These are phyloP conservation scores for Euwallacea fornicatus DNA, from an alignment of 1,140 invertebrate species.

Conservation along the genomic window DNA sequence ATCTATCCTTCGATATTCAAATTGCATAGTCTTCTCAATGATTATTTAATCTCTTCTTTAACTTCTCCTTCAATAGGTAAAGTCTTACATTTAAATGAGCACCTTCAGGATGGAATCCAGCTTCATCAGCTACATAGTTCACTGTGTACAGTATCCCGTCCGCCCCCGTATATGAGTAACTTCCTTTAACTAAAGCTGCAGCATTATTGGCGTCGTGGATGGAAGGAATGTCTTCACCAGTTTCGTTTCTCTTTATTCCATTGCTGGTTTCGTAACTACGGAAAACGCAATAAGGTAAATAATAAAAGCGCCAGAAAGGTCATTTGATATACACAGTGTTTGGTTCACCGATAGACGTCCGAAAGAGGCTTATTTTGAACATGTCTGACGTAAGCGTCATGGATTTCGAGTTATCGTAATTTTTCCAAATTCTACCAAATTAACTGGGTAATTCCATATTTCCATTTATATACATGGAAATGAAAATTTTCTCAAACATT, in stretches of 20 bases:
- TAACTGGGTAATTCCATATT: no score
- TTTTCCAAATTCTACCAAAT: no score
- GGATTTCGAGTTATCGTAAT: no score
- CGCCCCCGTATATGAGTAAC: conserved; percentile 60
- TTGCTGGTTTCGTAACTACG: conserved; percentile 68
- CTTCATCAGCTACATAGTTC: conserved; percentile 61
- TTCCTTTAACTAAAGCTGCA: conserved; percentile 54
- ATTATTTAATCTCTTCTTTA: no score
- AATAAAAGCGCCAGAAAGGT: no score
- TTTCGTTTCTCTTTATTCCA: conserved; percentile 64
- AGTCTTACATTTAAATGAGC: conserved; percentile 49
- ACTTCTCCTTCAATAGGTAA: not conserved
- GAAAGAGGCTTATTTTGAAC: no score
- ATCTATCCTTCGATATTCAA: not conserved
- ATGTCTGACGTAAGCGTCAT: no score
- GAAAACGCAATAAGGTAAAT: no score
- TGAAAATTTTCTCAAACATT: no score
- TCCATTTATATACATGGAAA: no score
- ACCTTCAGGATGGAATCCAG: conserved; percentile 59
- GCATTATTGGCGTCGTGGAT: conserved; percentile 53
- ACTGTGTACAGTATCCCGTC: conserved; percentile 61
- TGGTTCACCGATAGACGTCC: not conserved
- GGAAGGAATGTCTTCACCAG: conserved; percentile 55
- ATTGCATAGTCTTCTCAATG: no score
- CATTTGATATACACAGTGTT: not conserved